A percentile compares a stretch with the other conserved stretches of the same genome.
Conservation (phyloP, 1,140 invertebrate species). For the Chrysopa pallens region DNA sequence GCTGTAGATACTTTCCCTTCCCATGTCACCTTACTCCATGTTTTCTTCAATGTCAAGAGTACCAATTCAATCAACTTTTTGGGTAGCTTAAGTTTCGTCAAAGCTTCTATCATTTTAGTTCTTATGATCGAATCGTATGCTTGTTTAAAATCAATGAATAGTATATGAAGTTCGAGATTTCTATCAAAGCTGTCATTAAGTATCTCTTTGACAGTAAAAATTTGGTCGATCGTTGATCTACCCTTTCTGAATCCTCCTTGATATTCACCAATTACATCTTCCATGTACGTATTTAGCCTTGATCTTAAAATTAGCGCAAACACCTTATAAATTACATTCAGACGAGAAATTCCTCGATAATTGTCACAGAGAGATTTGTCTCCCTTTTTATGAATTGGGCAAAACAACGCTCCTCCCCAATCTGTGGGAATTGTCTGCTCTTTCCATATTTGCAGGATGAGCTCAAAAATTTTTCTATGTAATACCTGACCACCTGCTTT, state of each 20-base stretch:
- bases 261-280: slow-evolving; percentile 7
- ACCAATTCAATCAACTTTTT: slow-evolving; percentile 2
- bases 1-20: background rate
- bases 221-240: slow-evolving; percentile 8
- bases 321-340: slow-evolving; percentile 5
- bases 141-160: slow-evolving; percentile 8
- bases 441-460: slow-evolving; percentile 3
- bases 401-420: slow-evolving; percentile 2
- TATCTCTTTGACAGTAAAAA: slow-evolving; percentile 5
- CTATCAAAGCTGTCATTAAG: too few relatives aligned
- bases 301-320: slow-evolving; percentile 1
- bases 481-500: too few relatives aligned
- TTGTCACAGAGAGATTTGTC: slow-evolving; percentile 6
- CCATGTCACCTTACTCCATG: background rate
- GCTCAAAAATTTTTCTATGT: too few relatives aligned
- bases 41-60: slow-evolving; percentile 3
- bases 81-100: slow-evolving; percentile 1
- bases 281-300: background rate
- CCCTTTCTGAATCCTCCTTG: slow-evolving; percentile 7
- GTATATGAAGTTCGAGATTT: background rate
- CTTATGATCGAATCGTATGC: slow-evolving; percentile 8
- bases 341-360: slow-evolving; percentile 7
- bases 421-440: slow-evolving; percentile 3
- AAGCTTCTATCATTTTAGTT: background rate
- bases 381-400: slow-evolving; percentile 7